Conservation (phyloP, 2,113 vertebrate species). For the Lathamus discolor region DNA sequence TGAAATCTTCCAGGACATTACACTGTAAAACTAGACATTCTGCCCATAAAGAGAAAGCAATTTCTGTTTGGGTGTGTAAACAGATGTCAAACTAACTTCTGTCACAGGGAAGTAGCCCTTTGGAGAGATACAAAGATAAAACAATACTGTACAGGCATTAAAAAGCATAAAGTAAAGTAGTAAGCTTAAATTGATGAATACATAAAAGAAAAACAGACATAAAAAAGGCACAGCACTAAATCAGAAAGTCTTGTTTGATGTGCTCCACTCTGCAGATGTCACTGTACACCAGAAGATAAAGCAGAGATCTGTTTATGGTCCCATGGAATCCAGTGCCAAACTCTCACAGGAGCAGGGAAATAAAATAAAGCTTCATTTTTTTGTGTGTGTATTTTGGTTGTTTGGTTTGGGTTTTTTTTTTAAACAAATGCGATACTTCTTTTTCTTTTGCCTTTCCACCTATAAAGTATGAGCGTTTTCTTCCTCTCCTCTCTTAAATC, state of each 20-base stretch:
- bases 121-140: background rate
- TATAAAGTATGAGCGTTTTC: background rate
- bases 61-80: background rate
- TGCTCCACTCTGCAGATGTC: conserved; percentile 55
- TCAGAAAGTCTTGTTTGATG: background rate
- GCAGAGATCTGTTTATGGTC: background rate
- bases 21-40: background rate
- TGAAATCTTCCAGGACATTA: background rate
- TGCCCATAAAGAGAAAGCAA: background rate
- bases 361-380: background rate
- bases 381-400: background rate
- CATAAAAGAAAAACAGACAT: background rate
- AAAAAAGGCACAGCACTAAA: background rate
- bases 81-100: background rate
- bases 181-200: background rate
- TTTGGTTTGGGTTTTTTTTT: background rate
- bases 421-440: background rate
- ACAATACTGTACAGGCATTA: background rate
- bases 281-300: conserved; percentile 31
- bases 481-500: background rate
- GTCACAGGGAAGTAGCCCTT: background rate
- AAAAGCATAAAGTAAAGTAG: background rate
- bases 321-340: background rate
- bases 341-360: background rate
- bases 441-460: background rate